Base-by-base conservation (phyloP, 2,888 invertebrate genomes). In the Oscheius onirici region DNA sequence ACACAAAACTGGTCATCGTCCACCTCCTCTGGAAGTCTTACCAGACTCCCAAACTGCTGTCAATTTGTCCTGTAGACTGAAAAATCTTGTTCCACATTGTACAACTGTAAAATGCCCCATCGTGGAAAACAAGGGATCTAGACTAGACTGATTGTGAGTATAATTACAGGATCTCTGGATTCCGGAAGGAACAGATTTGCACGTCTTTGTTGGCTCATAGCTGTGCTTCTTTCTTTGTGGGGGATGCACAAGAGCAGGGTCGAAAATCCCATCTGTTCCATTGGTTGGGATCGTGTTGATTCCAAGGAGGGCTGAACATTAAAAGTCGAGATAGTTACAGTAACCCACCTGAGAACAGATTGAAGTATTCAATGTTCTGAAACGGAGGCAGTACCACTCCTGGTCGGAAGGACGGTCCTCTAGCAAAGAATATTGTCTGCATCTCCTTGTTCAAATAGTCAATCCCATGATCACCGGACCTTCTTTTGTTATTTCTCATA, bases 261-360 rank as follows among this genome's bases (percentile, higher is more conserved):
- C 63, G 10, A 63, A 26, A 24, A 44, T 26, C 15, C 63, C 63
- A 6, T 28, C 46, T 3, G 63, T 63, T 1, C 46, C 63, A 46
- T 63, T 49, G n/a, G 10, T 63, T 44, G 2, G 2, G 1, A 26
- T 8, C 24, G 10, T 2, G 17, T 24, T n/a, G 15, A 63, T 13
- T 49, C 49, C 63, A n/a, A 63, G 43, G 8, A 63, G 24, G 46
- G 43, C 63, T 63, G n/a, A 63, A 24, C 15, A 8, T 17, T 20
- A 8, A 58, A 6, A 8, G 15, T 17, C 57, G 5, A 28, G 13
- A 55, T 13, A 58, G 8, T 26, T 40, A 20, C 3, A 17, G 1
- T n/a, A n/a, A n/a, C n/a, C n/a, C n/a, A 63, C 63, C 63, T 17
- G 24, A 24, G 11, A n/a, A 63, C 46, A 63, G 46, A 44, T 63